These are phyloP conservation scores for Pachypanchax playfairii DNA, from an alignment of 2,113 vertebrate species.

Conservation along the genomic window DNA sequence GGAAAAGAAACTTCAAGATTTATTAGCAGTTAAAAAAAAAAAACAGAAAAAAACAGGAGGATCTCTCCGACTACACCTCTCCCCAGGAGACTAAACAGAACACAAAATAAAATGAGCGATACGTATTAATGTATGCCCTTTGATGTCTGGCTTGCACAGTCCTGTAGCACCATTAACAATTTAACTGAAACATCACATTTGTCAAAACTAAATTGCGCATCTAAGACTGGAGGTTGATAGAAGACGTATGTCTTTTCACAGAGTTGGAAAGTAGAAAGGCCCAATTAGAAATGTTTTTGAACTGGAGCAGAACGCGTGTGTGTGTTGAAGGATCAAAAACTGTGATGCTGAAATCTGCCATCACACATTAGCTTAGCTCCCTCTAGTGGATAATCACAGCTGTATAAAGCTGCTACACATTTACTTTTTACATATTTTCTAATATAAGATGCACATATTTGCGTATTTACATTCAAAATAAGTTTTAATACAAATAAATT, in stretches of 20 bases:
- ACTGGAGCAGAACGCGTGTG: slow-evolving; percentile 59
- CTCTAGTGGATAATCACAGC: slow-evolving; percentile 85
- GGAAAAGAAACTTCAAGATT: slow-evolving; percentile 69
- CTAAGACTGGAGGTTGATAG: slow-evolving; percentile 60
- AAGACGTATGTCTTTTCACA: slow-evolving; percentile 40
- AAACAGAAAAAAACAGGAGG: slow-evolving; percentile 35
- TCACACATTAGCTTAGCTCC: slow-evolving; percentile 90
- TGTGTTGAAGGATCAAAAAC: background rate
- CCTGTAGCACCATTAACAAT: slow-evolving; percentile 79
- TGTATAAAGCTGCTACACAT: no score
- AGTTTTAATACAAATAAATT: no score
- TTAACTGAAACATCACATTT: slow-evolving; percentile 82
- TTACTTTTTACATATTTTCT: no score
- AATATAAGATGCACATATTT: no score
- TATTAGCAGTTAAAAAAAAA: slow-evolving; percentile 58
- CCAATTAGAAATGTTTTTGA: slow-evolving; percentile 78
- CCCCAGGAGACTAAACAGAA: slow-evolving; percentile 81
- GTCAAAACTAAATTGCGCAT: slow-evolving; percentile 77
- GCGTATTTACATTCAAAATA: no score
- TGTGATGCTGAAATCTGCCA: slow-evolving; percentile 14
- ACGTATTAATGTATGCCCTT: slow-evolving; percentile 80
- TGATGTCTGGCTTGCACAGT: slow-evolving; percentile 73
- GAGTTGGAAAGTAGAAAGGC: slow-evolving; percentile 62
- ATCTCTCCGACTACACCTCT: slow-evolving; percentile 38
- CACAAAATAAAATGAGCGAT: slow-evolving; percentile 56